These are phyloP conservation scores for Perdita meconis DNA, from an alignment of 2,888 invertebrate species.

Conservation along the genomic window DNA sequence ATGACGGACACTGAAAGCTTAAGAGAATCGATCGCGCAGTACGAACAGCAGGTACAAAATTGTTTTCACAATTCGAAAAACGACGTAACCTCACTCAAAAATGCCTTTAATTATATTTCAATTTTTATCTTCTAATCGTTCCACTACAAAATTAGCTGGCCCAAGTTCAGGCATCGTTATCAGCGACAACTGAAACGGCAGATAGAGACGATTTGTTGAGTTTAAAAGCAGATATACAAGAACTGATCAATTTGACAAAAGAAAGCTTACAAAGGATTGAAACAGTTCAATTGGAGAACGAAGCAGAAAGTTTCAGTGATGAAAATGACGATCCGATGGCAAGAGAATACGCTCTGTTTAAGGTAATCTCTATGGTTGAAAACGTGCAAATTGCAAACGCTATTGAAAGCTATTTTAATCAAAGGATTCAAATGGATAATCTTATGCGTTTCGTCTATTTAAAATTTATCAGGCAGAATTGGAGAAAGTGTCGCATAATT, in stretches of 20 bases:
- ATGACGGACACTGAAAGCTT: constrained; percentile 76
- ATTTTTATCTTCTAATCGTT: background rate
- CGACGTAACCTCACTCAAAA: constrained; percentile 26
- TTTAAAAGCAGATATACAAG: constrained; percentile 88
- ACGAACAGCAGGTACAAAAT: constrained; percentile 77
- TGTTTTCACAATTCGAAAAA: background rate
- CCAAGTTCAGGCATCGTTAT: constrained; percentile 87
- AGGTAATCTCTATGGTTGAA: constrained; percentile 84
- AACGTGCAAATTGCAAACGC: background rate
- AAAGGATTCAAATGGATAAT: background rate
- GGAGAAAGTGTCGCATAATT: constrained; percentile 82
- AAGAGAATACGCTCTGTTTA: constrained; percentile 89
- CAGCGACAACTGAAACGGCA: constrained; percentile 83
- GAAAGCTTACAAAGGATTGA: constrained; percentile 85
- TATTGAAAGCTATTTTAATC: background rate
- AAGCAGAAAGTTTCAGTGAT: constrained; percentile 71
- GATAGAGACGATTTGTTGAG: constrained; percentile 87
- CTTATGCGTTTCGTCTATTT: constrained; percentile 1
- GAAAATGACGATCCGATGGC: constrained; percentile 80
- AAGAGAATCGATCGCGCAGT: constrained; percentile 75
- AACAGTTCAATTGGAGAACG: constrained; percentile 63
- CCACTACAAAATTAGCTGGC: constrained; percentile 85
- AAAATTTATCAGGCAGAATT: constrained; percentile 85
- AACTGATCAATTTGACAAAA: constrained; percentile 89
- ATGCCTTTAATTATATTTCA: background rate